Evolutionary conservation across 2,797 vertebrate species (phyloP).

Genomic region (Melanotaenia parkinsoni): DNA sequence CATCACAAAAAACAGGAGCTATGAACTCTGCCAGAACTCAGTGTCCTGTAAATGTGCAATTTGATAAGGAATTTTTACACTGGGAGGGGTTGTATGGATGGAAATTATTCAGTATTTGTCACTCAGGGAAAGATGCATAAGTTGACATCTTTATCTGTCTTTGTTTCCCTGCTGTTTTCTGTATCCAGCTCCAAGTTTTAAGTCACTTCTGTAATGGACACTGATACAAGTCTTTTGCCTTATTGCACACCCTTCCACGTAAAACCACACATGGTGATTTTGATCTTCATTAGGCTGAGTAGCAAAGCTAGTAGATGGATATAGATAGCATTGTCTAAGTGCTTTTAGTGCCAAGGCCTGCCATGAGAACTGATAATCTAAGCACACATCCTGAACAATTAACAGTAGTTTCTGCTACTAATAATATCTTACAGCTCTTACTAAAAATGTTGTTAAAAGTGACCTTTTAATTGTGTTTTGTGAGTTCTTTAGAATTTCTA

Average conservation of each 20-base stretch:
- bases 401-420: not conserved
- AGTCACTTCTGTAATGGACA: not conserved
- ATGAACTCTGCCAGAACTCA: not conserved
- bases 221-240: not conserved
- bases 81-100: not conserved
- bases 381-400: not conserved
- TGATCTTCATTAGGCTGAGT: not conserved
- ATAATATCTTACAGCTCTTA: not conserved
- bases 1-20: not conserved
- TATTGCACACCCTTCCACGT: not conserved
- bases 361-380: not conserved
- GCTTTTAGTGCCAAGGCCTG: conserved; percentile 1
- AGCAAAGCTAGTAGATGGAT: not conserved
- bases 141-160: not conserved
- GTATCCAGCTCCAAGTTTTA: not conserved
- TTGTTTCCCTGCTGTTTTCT: not conserved
- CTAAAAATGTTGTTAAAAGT: not conserved
- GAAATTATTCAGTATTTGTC: not conserved
- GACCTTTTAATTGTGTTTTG: not conserved
- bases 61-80: not conserved
- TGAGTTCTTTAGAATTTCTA: not conserved
- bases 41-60: not conserved
- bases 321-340: not conserved
- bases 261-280: not conserved
- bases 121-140: not conserved